phyloP scores from a whole-genome alignment of 2,888 invertebrate species.

The Drosophila subquinaria region DNA sequence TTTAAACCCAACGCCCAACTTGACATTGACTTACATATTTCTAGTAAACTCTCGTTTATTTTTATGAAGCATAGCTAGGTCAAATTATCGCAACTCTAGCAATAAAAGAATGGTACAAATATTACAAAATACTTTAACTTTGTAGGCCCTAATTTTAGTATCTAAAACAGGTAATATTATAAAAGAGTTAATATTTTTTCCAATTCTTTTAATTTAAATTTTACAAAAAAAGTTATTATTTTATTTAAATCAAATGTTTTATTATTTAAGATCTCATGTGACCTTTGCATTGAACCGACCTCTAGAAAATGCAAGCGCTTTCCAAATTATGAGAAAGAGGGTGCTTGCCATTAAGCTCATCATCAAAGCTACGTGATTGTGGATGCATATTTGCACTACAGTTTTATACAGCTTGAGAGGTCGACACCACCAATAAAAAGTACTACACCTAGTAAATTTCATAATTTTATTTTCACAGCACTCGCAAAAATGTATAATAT shows the following conservation, averaged over 20 bases:
- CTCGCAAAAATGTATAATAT: conserved; percentile 16
- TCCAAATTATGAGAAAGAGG: conserved; percentile 30
- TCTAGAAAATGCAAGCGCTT: conserved; percentile 43
- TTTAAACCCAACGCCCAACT: conserved; percentile 33
- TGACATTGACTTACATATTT: conserved; percentile 73
- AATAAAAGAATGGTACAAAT: conserved; percentile 39
- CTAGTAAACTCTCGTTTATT: conserved; percentile 19
- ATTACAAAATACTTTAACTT: background rate
- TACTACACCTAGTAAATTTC: background rate
- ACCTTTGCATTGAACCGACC: conserved; percentile 75
- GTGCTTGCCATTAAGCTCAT: conserved; percentile 26
- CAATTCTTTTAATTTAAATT: no score
- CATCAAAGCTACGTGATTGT: conserved; percentile 62
- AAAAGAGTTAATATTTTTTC: no score
- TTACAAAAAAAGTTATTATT: no score
- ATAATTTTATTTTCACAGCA: conserved; percentile 12
- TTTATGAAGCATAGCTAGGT: background rate
- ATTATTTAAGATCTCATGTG: conserved; percentile 23
- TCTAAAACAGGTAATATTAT: background rate
- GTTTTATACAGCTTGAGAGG: conserved; percentile 18
- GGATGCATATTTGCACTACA: conserved; percentile 59
- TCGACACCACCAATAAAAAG: conserved; percentile 4
- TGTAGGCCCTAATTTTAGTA: background rate
- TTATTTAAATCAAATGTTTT: no score
- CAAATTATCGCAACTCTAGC: conserved; percentile 27